These are phyloP conservation scores for Spilosoma lubricipeda DNA, from an alignment of 2,888 invertebrate species.

Conservation along the genomic window DNA sequence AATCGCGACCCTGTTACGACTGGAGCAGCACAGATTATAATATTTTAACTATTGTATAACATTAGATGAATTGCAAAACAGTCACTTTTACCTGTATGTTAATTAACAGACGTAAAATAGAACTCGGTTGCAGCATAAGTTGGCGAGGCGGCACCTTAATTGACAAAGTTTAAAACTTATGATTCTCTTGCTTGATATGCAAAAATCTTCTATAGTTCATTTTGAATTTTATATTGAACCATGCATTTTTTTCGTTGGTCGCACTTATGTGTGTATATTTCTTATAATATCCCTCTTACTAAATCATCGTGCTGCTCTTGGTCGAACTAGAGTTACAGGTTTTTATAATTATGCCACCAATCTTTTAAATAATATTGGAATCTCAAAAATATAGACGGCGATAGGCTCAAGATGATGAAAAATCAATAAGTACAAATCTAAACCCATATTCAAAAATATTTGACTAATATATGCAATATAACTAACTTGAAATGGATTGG, in stretches of 20 bases:
- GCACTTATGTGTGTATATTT: not conserved
- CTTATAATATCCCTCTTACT: not conserved
- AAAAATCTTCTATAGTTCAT: not conserved
- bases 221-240: not conserved
- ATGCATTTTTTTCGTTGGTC: not conserved
- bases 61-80: not conserved
- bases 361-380: not conserved
- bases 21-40: not conserved
- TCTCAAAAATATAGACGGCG: constrained; percentile 5
- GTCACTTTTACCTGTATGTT: not conserved
- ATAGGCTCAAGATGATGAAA: too few relatives aligned
- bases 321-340: constrained; percentile 1
- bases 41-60: not conserved
- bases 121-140: not conserved
- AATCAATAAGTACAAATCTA: not conserved
- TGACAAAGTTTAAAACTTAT: not conserved
- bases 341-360: not conserved
- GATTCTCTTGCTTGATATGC: not conserved
- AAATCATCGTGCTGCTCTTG: not conserved
- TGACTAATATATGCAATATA: not conserved
- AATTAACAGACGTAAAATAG: not conserved
- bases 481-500: not conserved
- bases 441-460: not conserved
- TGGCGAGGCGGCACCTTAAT: not conserved
- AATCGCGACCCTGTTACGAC: constrained; percentile 4